Base-by-base conservation (phyloP, 2,797 vertebrate genomes). In the Buceros bicornis region DNA sequence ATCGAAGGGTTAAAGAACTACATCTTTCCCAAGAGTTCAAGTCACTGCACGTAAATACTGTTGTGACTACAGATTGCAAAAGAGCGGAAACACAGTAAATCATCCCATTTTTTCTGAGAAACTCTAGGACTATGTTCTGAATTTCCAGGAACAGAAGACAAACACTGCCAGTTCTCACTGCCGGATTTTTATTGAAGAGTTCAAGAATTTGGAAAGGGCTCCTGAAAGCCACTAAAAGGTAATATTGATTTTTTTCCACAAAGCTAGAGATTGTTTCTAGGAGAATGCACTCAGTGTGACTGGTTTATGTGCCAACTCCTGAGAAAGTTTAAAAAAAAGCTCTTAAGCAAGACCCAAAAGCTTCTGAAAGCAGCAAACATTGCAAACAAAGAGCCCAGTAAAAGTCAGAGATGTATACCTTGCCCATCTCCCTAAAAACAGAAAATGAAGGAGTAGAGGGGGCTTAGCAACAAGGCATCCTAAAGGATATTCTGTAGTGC, bases 51-150 rank as follows among this genome's bases (percentile, higher is more conserved):
- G 96, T 97, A 97, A 97, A 96, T 96, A 96, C 88, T 96, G 91
- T 97, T 96, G 97, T 94, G 92, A 96, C 89, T 96, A 96, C 96
- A 97, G 96, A 97, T 97, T 97, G 97, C 98, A 98, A 97, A 98
- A 98, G 98, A 98, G 97, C 97, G 97, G 98, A 98, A 98, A 98
- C 97, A 98, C 97, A 98, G 98, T 98, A 98, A 98, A 99, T 99
- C 98, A 99, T 98, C 98, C 98, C 96, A 86, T 98, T 98, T 98
- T 96, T 99, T 99, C 99, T 99, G 98, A 99, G 99, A 99, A 99
- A 99, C 98, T 98, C 98, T 98, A 98, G 98, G 99, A 99, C 98
- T 98, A 97, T 97, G 98, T 98, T 98, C 98, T 91, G 92, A 98
- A 98, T 98, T 99, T 99, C 99, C 98, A 99, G 98, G 99, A 99